Evolutionary conservation across 2,888 invertebrate genomes (phyloP).

Genomic region (Caenorhabditis virilis): DNA sequence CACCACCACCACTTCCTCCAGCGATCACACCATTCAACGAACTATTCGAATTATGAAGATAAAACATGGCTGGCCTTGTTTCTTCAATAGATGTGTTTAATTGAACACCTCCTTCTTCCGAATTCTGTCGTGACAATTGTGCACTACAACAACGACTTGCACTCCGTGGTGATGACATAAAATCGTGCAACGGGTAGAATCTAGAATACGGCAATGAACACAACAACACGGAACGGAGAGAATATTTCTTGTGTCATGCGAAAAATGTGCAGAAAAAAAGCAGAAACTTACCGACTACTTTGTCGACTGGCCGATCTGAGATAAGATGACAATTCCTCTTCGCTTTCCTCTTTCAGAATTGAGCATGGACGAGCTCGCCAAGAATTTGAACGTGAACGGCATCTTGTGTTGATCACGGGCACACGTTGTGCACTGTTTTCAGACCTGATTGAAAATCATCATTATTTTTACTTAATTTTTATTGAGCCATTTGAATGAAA

Average conservation of each 20-base stretch:
- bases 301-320: conserved; percentile 65
- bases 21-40: neutral
- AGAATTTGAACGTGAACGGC: conserved; percentile 61
- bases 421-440: neutral
- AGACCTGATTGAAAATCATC: too few species aligned
- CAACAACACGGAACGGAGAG: too few species aligned
- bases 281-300: conserved; percentile 58
- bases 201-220: conserved; percentile 10
- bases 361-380: conserved; percentile 59
- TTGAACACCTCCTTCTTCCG: conserved; percentile 23
- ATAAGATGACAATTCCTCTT: conserved; percentile 75
- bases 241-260: neutral
- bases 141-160: conserved; percentile 38
- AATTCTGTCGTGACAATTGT: conserved; percentile 38
- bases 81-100: conserved; percentile 9
- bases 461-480: too few species aligned
- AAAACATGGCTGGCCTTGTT: conserved; percentile 24
- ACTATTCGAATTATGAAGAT: conserved; percentile 5
- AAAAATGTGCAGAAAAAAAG: neutral
- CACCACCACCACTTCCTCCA: neutral
- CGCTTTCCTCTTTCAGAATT: conserved; percentile 79
- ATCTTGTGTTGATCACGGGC: conserved; percentile 16
- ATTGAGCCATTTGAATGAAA: too few species aligned
- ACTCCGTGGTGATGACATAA: conserved; percentile 37
- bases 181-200: conserved; percentile 41